phyloP scores from a whole-genome alignment of 1,140 invertebrate genomes.

The Neomicropteryx cornuta region DNA sequence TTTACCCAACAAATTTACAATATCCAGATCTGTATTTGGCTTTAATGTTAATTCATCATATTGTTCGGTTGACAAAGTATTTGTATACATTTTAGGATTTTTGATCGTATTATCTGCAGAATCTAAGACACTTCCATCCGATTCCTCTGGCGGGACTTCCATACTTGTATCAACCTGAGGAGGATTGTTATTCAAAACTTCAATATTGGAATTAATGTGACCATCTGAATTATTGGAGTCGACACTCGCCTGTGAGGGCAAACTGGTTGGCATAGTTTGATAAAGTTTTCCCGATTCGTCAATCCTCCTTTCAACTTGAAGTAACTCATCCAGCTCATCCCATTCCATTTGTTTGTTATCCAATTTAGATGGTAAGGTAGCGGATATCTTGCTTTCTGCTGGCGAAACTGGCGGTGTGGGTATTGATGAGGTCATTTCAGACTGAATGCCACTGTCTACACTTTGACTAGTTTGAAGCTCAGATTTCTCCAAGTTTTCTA shows the following conservation, averaged over 20 bases:
- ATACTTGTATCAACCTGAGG: conserved; percentile 21
- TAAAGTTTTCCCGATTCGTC: conserved; percentile 55
- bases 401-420: conserved; percentile 11
- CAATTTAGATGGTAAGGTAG: conserved; percentile 56
- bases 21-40: conserved; percentile 11
- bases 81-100: conserved; percentile 18
- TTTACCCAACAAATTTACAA: conserved; percentile 14
- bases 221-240: conserved; percentile 22
- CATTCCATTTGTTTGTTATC: conserved; percentile 53
- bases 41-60: conserved; percentile 13
- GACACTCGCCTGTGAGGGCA: conserved; percentile 44
- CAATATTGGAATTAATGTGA: conserved; percentile 21
- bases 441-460: conserved; percentile 14
- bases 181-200: conserved; percentile 20
- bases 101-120: conserved; percentile 14
- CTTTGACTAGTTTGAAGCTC: conserved; percentile 9
- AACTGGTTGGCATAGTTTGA: conserved; percentile 58
- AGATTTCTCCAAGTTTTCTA: conserved; percentile 10
- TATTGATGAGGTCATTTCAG: conserved; percentile 10
- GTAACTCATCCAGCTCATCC: conserved; percentile 59
- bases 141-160: conserved; percentile 21
- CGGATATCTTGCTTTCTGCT: conserved; percentile 40
- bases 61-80: conserved; percentile 10
- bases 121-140: conserved; percentile 6
- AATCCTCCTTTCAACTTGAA: conserved; percentile 56